Evolutionary conservation across 2,888 invertebrate genomes (phyloP).

Genomic region (Lithophane socia): DNA sequence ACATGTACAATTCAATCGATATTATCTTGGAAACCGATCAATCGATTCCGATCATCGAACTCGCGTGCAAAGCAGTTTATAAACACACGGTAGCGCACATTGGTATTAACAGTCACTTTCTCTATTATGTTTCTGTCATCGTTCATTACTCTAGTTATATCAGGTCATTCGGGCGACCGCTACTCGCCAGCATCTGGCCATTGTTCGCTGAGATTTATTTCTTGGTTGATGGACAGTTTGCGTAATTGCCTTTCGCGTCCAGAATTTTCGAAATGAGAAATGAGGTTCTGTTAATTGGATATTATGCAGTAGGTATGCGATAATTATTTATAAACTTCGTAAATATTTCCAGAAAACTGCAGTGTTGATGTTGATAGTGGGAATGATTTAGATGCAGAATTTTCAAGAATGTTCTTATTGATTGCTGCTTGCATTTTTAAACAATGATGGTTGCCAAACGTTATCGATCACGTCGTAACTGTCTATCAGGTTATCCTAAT

Average conservation of each 20-base stretch:
- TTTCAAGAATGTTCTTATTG: neutral
- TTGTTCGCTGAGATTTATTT: slow-evolving; percentile 59
- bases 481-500: neutral
- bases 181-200: slow-evolving; percentile 45
- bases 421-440: slow-evolving; percentile 13
- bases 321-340: slow-evolving; percentile 29
- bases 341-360: slow-evolving; percentile 9
- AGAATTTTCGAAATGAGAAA: slow-evolving; percentile 32
- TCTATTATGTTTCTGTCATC: slow-evolving; percentile 70
- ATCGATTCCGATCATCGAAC: slow-evolving; percentile 58
- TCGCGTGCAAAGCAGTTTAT: slow-evolving; percentile 47
- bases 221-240: slow-evolving; percentile 55
- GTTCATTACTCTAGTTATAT: slow-evolving; percentile 60
- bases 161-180: slow-evolving; percentile 60
- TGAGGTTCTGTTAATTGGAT: slow-evolving; percentile 28
- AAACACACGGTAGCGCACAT: slow-evolving; percentile 53
- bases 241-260: slow-evolving; percentile 51
- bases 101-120: slow-evolving; percentile 67
- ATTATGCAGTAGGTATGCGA: slow-evolving; percentile 14
- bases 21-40: slow-evolving; percentile 46
- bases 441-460: slow-evolving; percentile 16
- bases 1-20: slow-evolving; percentile 43
- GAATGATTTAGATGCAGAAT: slow-evolving; percentile 32
- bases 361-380: slow-evolving; percentile 6
- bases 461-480: slow-evolving; percentile 10